A percentile compares a stretch with the other conserved stretches of the same genome.
These are phyloP conservation scores for Spilarctia lutea DNA, from an alignment of 2,888 invertebrate genomes.

Conservation along the genomic window DNA sequence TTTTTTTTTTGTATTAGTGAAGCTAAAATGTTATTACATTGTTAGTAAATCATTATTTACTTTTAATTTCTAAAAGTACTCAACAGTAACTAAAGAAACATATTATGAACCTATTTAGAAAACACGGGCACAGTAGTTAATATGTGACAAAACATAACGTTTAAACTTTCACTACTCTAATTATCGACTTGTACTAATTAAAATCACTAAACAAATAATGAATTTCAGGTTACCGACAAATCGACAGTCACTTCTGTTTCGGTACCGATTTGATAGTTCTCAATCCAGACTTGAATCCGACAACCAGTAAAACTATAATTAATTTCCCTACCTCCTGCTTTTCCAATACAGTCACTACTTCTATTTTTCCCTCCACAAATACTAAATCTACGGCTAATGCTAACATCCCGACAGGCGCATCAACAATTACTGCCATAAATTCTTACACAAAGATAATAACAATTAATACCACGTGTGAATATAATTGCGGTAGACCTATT, in stretches of 20 bases:
- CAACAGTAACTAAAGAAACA: too few relatives aligned
- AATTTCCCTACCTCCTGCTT: neutral
- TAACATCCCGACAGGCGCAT: too few relatives aligned
- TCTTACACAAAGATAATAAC: too few relatives aligned
- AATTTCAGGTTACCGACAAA: slow-evolving; percentile 15
- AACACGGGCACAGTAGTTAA: too few relatives aligned
- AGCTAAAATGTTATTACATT: too few relatives aligned
- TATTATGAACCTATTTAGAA: too few relatives aligned
- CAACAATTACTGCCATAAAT: too few relatives aligned
- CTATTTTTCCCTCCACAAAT: neutral
- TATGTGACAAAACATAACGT: neutral
- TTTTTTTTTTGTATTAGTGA: too few relatives aligned
- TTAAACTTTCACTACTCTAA: neutral
- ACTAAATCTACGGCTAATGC: slow-evolving; percentile 9
- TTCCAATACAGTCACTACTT: neutral
- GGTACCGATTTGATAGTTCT: slow-evolving; percentile 8
- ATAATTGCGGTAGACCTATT: slow-evolving; percentile 10
- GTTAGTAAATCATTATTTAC: too few relatives aligned
- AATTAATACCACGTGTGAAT: neutral
- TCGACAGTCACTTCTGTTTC: slow-evolving; percentile 5
- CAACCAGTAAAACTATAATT: neutral
- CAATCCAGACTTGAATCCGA: neutral
- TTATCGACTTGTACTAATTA: neutral
- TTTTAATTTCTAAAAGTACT: too few relatives aligned
- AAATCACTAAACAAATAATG: neutral